These are phyloP conservation scores for Metopolophium dirhodum DNA, from an alignment of 1,140 invertebrate genomes.

Conservation along the genomic window DNA sequence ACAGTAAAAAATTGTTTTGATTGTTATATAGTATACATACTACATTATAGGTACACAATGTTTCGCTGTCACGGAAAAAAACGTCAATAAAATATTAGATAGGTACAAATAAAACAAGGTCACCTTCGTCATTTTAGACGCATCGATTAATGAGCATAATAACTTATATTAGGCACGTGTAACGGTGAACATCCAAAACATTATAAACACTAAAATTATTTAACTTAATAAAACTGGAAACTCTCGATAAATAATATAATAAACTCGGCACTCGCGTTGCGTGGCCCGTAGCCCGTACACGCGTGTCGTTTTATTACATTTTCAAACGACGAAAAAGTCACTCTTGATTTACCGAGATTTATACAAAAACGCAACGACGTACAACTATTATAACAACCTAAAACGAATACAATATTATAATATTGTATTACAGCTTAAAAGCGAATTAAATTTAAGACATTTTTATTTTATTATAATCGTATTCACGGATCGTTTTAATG, in stretches of 20 bases:
- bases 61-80: background rate
- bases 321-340: background rate
- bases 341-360: background rate
- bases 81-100: background rate
- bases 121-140: background rate
- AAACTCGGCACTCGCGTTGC: background rate
- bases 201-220: background rate
- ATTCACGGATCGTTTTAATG: background rate
- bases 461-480: background rate
- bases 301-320: background rate
- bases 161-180: background rate
- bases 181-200: background rate
- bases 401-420: background rate
- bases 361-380: background rate
- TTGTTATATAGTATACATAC: background rate
- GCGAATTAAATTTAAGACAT: background rate
- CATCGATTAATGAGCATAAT: background rate
- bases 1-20: background rate
- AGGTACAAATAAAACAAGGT: background rate
- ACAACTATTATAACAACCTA: background rate
- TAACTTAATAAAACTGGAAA: background rate
- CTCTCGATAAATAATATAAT: background rate
- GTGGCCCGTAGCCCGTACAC: background rate
- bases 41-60: background rate
- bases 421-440: background rate